Evolutionary conservation across 1,140 invertebrate genomes (phyloP), one percentile per base, ranked within the genome.

Genomic region (Bacillus rossius): DNA sequence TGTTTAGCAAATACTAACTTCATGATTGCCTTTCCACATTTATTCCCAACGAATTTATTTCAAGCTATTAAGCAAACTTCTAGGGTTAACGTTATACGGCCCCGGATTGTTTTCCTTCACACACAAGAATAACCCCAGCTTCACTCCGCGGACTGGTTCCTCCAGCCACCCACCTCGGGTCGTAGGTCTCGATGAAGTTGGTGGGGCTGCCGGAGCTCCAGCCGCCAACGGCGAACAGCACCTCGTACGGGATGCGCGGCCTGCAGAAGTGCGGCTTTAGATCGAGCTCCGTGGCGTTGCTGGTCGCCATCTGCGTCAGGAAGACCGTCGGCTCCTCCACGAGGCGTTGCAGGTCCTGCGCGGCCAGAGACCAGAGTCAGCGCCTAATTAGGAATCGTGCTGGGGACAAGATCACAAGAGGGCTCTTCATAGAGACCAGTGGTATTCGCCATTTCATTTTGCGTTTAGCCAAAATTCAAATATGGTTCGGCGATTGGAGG

Each of bases 131-230:
- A n/a, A n/a, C n/a, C n/a, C n/a, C n/a, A n/a, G n/a, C n/a, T n/a
- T n/a, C n/a, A n/a, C n/a, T n/a, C n/a, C n/a, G n/a, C n/a, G n/a
- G n/a, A n/a, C n/a, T n/a, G n/a, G n/a, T n/a, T n/a, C n/a, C n/a
- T n/a, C n/a, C n/a, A n/a, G n/a, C n/a, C n/a, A n/a, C n/a, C n/a
- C n/a, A 78, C 78, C 75, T 75, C 43, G 78, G 80, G 61, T 91
- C 88, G 72, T 89, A 91, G 5, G 84, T 87, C 75, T 91, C 89
- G 17, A 91, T 78, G 64, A 86, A 84, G 74, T 82, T 89, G 0
- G 87, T 90, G 1, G 88, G 87, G 59, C 84, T 85, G 13, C 87
- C 87, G 2, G 84, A 84, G 64, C 84, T 88, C 89, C 89, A 92
- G 4, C 89, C 89, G 5, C 88, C 86, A 47, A 89, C 79, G 5